Base-by-base conservation (phyloP, 1,140 invertebrate species). In the Penaeus chinensis region DNA sequence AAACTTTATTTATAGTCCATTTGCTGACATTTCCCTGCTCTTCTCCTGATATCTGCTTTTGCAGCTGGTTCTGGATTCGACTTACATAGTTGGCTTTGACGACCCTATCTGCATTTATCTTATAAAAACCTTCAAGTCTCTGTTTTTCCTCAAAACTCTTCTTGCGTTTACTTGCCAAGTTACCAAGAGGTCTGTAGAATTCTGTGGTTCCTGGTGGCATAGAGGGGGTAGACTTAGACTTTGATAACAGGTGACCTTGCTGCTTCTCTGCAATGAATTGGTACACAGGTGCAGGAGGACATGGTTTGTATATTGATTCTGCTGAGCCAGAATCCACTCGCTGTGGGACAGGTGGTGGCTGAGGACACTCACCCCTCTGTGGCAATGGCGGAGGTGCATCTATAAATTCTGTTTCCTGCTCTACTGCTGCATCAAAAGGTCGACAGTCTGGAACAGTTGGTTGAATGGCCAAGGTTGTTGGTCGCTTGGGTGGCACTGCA, bases 381-480 rank as follows among this genome's bases (percentile, higher is more conserved):
- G 88, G 88, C 61, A 89, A 71, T 16, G 88, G 88, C 63, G 88
- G 88, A 65, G 88, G 74, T 61, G 62, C 22, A 60, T 86, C 84
- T 19, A n/a, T 60, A 19, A n/a, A 27, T n/a, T 61, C 71, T 13
- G 11, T 27, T 4, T 8, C 69, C 13, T 84, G 8, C 19, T 16
- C 18, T 60, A 32, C 22, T 27, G 54, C 19, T 42, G 22, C n/a
- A 24, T 78, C 71, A 37, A 3, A 20, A 22, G 89, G 89, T 11
- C 89, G 85, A 66, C 89, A 90, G 66, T 90, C 89, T 18, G 89
- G 89, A 42, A 90, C 89, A 24, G 77, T 90, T 66, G 89, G 83
- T 19, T 80, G 83, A 42, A 90, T 85, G 47, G 85, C 85, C 19
- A 90, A 63, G 47, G 89, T 80, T 69, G 89, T 90, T 20, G 89